A percentile compares a stretch with the other conserved stretches of the same genome.
These are phyloP conservation scores for Latrodectus geometricus DNA, from an alignment of 1,140 invertebrate genomes.

Conservation along the genomic window DNA sequence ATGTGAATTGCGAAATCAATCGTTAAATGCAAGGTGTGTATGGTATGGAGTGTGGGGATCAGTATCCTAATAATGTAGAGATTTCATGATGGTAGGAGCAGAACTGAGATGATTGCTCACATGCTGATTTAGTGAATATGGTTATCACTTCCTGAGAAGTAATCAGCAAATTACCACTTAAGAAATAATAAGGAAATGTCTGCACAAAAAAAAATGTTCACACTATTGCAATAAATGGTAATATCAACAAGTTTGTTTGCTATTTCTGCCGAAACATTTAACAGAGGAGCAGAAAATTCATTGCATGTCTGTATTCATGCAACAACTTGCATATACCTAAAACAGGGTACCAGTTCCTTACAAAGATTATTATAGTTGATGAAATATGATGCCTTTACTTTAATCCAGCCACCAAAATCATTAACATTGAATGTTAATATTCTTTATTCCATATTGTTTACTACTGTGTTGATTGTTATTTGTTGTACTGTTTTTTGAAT, in stretches of 20 bases:
- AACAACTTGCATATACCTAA: constrained; percentile 1
- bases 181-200: constrained; percentile 5
- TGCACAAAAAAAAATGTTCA: constrained; percentile 22
- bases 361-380: neutral
- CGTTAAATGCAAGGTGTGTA: constrained; percentile 17
- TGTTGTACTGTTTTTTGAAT: neutral
- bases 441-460: neutral
- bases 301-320: neutral
- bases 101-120: neutral
- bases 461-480: neutral
- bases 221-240: neutral
- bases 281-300: neutral
- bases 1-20: neutral
- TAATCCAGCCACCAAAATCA: constrained; percentile 15
- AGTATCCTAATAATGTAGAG: neutral
- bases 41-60: constrained; percentile 7
- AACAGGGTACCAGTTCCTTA: constrained; percentile 4
- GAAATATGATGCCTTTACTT: neutral
- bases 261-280: neutral
- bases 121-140: neutral
- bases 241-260: neutral
- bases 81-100: no score
- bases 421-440: neutral
- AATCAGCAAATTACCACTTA: constrained; percentile 13
- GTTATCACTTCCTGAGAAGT: constrained; percentile 4